These are phyloP conservation scores for Labeo catla DNA, from an alignment of 2,113 vertebrate genomes.

Conservation along the genomic window DNA sequence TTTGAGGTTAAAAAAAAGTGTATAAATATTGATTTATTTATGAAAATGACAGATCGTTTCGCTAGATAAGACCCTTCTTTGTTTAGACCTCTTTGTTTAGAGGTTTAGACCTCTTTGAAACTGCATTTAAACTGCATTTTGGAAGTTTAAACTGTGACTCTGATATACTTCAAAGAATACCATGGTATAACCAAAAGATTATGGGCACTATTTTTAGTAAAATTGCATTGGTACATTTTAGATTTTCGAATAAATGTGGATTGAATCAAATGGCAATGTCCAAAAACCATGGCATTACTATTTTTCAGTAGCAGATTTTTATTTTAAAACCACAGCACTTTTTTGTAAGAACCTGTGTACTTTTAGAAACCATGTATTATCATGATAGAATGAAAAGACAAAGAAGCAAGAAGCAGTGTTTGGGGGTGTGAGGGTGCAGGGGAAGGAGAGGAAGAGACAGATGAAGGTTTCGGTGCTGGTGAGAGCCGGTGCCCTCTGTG, in stretches of 20 bases:
- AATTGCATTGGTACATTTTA: background rate
- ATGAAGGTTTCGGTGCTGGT: constrained; percentile 36
- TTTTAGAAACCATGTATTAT: background rate
- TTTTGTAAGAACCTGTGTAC: constrained; percentile 9
- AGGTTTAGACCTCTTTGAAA: no score
- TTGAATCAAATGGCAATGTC: background rate
- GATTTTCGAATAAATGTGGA: background rate
- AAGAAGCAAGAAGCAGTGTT: constrained; percentile 14
- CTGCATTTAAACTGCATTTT: no score
- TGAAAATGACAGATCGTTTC: no score
- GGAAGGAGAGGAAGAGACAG: constrained; percentile 43
- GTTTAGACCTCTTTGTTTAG: no score
- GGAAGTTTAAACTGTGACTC: no score
- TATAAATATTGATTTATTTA: no score
- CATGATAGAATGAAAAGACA: constrained; percentile 5
- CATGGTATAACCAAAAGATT: background rate
- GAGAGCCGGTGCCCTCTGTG: constrained; percentile 47
- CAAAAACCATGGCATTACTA: background rate
- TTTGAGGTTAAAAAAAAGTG: no score
- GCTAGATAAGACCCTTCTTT: no score
- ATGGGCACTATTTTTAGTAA: background rate
- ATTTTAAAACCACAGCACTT: background rate
- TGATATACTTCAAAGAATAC: background rate
- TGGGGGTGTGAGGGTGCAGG: background rate
- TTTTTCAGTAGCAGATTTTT: background rate